phyloP scores from a whole-genome alignment of 2,113 vertebrate species.

The Ammospiza nelsoni region DNA sequence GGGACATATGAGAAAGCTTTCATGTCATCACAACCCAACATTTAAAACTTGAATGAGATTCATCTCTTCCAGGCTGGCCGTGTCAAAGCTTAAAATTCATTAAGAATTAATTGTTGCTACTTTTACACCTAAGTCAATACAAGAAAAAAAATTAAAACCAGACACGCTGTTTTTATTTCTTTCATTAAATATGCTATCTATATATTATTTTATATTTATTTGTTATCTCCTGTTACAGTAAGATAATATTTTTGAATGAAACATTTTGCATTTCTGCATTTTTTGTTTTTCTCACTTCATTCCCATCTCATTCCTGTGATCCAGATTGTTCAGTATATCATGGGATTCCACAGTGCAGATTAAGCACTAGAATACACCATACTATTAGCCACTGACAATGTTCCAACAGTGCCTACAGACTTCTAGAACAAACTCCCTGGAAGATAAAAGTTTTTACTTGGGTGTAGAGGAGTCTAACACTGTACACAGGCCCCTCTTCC shows the following conservation, averaged over 20 bases:
- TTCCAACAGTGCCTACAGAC: neutral
- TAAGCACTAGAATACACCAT: neutral
- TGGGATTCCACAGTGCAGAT: neutral
- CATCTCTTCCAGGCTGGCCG: neutral
- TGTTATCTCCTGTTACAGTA: neutral
- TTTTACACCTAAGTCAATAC: neutral
- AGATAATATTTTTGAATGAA: neutral
- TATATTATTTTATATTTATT: neutral
- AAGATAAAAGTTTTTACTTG: neutral
- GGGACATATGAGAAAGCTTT: neutral
- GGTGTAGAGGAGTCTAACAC: neutral
- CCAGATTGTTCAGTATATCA: neutral
- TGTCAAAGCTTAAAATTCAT: neutral
- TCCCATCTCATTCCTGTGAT: neutral
- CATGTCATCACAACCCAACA: neutral
- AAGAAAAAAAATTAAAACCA: neutral
- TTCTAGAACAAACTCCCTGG: neutral
- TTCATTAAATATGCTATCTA: neutral
- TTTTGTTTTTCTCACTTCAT: neutral
- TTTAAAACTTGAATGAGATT: neutral
- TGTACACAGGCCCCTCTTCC: accelerated
- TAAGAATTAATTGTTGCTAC: neutral
- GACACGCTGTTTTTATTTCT: neutral
- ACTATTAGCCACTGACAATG: neutral
- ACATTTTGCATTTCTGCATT: neutral